Evolutionary conservation across 2,888 invertebrate species (phyloP), one percentile per base, ranked within the genome.

Genomic region (Agrotis segetum): DNA sequence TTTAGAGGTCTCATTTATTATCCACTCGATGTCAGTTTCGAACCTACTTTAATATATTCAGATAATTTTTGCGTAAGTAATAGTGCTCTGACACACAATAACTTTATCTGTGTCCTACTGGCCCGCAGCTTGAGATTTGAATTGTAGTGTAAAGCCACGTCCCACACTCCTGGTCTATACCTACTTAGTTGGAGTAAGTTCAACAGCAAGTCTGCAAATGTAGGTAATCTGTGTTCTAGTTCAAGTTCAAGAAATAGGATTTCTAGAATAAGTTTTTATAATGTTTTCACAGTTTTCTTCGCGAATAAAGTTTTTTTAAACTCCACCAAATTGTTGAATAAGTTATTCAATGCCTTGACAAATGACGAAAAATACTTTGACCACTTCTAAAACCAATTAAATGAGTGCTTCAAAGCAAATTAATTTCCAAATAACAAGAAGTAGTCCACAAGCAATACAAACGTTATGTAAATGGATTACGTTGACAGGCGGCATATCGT

Each of bases 391-490:
- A 24, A 47, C 11, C 52, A 53, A 72, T 19, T 55, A 11, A 40
- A 11, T 11, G 11, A 11, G 40, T 2, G 9, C 11, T 11, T 1
- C 1, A 9, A 40, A 40, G 11, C 40, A 9, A n/a, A 34, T 49
- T 16, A 29, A 56, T 52, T 46, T 61, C n/a, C 24, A 44, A 60
- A 58, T 40, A n/a, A 56, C 24, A 61, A 58, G 46, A 49, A 40
- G 24, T 34, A 60, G 50, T 53, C 47, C 24, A 50, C 52, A 72
- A 49, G 58, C 55, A 67, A 66, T 64, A 63, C 6, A 61, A 67
- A 71, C 46, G 56, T 69, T 74, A 66, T 81, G 73, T 84, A 81
- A 85, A 79, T 69, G 71, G 67, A 76, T 77, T 66, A 77, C 40
- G 67, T 63, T 82, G 76, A 76, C 73, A 76, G 71, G 58, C 75